Percentiles rank a stretch among this genome's conserved stretches.
Evolutionary conservation across 64 coral and sea anemone genomes (phyloP).

Genomic region (Hydrozoanthus tunicans): DNA sequence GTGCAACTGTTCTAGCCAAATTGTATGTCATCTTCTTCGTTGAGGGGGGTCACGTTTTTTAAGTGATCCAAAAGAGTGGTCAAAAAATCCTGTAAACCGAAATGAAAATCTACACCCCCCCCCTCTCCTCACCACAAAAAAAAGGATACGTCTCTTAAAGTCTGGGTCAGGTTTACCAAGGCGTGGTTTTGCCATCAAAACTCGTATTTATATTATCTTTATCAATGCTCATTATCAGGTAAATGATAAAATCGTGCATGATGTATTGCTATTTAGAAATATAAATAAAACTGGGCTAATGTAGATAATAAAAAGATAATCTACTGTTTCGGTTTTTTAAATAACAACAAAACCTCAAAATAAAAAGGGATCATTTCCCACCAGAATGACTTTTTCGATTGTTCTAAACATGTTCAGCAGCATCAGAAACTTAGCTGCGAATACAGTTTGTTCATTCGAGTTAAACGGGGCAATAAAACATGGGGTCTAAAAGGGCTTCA

Average conservation of each 20-base stretch:
- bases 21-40: too few species aligned
- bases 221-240: too few species aligned
- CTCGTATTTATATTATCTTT: too few species aligned
- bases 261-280: neutral
- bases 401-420: neutral
- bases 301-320: neutral
- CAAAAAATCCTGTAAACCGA: too few species aligned
- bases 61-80: too few species aligned
- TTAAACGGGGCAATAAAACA: neutral
- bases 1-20: too few species aligned
- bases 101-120: too few species aligned
- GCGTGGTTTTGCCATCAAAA: too few species aligned
- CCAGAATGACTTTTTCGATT: neutral
- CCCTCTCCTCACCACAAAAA: too few species aligned
- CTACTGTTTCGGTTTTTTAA: slow-evolving; percentile 5
- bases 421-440: neutral
- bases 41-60: too few species aligned
- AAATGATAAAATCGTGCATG: neutral
- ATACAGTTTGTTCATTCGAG: neutral
- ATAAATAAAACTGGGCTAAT: slow-evolving; percentile 1
- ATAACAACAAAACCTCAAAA: neutral
- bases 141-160: too few species aligned
- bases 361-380: neutral
- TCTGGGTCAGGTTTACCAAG: too few species aligned
- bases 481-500: neutral